phyloP scores from a whole-genome alignment of 2,113 vertebrate species.

The Colossoma macropomum region DNA sequence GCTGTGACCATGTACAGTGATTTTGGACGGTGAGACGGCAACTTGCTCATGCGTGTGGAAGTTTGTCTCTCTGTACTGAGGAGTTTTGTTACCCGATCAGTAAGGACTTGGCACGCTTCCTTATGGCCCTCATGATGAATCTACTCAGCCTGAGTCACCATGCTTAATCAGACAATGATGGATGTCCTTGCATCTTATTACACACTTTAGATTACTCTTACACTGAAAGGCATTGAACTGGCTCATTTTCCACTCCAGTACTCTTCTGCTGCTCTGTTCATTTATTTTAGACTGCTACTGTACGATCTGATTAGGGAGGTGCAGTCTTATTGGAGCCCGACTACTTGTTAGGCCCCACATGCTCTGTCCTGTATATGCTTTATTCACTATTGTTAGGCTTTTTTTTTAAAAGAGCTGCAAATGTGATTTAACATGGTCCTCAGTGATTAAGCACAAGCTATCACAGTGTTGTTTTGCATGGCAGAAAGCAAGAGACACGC shows the following conservation, averaged over 20 bases:
- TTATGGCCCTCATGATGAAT: constrained; percentile 27
- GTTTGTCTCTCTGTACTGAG: constrained; percentile 38
- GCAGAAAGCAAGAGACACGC: constrained; percentile 88
- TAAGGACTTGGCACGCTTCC: constrained; percentile 14
- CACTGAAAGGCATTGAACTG: constrained; percentile 1
- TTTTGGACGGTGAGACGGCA: constrained; percentile 26
- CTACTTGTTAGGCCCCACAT: background rate
- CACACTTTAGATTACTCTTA: constrained; percentile 29
- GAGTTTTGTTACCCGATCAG: constrained; percentile 31
- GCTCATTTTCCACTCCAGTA: constrained; percentile 16
- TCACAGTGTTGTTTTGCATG: constrained; percentile 36
- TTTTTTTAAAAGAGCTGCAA: background rate
- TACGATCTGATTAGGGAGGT: constrained; percentile 11
- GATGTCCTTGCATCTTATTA: constrained; percentile 47
- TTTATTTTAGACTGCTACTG: background rate
- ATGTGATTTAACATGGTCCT: background rate
- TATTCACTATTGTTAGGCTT: background rate
- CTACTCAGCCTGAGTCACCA: constrained; percentile 36
- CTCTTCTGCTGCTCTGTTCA: background rate
- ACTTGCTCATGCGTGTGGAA: constrained; percentile 47
- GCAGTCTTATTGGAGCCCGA: constrained; percentile 7
- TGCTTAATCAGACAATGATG: constrained; percentile 49
- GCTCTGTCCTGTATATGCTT: background rate
- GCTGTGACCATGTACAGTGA: constrained; percentile 29
- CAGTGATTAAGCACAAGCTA: background rate